Evolutionary conservation across 2,797 vertebrate species (phyloP), one percentile per base, ranked within the genome.

Genomic region (Enteromius paludinosus): DNA sequence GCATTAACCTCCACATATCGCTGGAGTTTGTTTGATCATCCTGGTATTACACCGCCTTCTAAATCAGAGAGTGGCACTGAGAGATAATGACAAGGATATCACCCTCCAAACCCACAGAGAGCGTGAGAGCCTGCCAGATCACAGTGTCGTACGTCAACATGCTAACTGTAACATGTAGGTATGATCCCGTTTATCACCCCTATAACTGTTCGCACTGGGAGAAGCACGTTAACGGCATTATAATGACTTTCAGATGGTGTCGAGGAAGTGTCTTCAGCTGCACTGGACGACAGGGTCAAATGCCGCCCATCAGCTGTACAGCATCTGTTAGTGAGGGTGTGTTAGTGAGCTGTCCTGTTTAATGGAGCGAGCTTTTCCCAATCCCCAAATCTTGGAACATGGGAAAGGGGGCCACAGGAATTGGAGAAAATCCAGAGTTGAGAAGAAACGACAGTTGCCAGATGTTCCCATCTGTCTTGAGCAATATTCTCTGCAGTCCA

Each of bases 51-150:
- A 28, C 66, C 28, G 74, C 56, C 59, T 64, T 75, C 38, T 4
- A 81, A 84, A 78, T 78, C 82, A 82, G 45, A 82, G 76, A 66
- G 18, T 45, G 5, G 28, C 14, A 25, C 43, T 59, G 78, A n/a
- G 33, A 68, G 45, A 78, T 83, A 88, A 86, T 83, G 78, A 86
- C 70, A 84, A 79, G 79, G 70, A 62, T 74, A 61, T 69, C 65
- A 71, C 59, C 56, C 78, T 65, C 30, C 20, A n/a, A 35, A 65
- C 75, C 68, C 25, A 30, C 25, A 71, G 14, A 18, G 10, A 69
- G 52, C 35, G 30, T 69, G 30, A 61, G 62, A 81, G 72, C 52
- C 74, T 85, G 52, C 81, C 78, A 64, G 70, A 72, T 70, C 66
- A 38, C 41, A n/a, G 62, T 9, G 78, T 20, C 20, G 23, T 79